Evolutionary conservation across 1,140 invertebrate species (phyloP), one percentile per base, ranked within the genome.

Genomic region (Rhagoletis zephyria): DNA sequence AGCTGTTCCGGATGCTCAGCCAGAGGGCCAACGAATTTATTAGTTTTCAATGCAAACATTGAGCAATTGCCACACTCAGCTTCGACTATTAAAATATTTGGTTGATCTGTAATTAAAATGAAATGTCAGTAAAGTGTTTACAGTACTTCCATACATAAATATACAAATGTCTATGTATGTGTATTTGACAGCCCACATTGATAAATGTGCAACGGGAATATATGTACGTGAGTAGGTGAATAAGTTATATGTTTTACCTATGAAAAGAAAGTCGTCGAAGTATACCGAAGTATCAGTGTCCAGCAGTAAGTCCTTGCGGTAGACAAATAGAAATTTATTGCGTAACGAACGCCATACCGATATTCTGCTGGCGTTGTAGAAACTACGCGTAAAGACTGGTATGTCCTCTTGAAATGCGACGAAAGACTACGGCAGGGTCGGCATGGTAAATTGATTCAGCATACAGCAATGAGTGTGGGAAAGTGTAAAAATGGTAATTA

Each of bases 371-470:
- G 91, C 90, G 45, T 89, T 88, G 87, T 90, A 89, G 87, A 91
- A 92, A n/a, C 67, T 74, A 5, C 64, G 19, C 0, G 90, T 87
- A 88, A 92, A 92, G 12, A 87, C 42, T 3, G 88, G 87, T 67
- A 92, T 92, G 14, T 92, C 86, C 14, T 92, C 89, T 74, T 92
- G 90, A 77, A 92, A 92, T 0, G 56, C 90, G 70, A 92, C 67
- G 40, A 92, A 92, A 0, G 85, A 87, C 91, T 92, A 45, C 1
- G 85, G 61, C 65, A 10, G 65, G 2, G 87, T n/a, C 4, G 7
- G 16, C 12, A 63, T 63, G 10, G 61, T 12, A n/a, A 63, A 63
- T 63, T 16, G 12, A 63, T 63, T 16, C 9, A 56, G 2, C 5
- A 10, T 10, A 10, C 51, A 56, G 51, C 51, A 56, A 7, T 63